Evolutionary conservation across 2,888 invertebrate genomes (phyloP).

Genomic region (Archips crataeganus): DNA sequence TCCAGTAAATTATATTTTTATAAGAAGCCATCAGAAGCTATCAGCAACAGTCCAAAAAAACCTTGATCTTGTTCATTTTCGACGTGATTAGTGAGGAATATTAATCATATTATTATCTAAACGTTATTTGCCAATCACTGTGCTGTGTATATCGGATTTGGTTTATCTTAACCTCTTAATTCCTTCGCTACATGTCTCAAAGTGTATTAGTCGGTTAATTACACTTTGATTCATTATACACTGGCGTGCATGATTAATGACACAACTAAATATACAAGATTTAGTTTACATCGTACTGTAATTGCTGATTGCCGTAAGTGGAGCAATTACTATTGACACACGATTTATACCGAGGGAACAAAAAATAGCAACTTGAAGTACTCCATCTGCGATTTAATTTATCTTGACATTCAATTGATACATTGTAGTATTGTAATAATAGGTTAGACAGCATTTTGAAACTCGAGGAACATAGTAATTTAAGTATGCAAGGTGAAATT

Average conservation of each 20-base stretch:
- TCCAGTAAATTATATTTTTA: too few species aligned
- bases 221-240: conserved; percentile 77
- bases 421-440: neutral
- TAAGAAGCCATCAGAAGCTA: too few species aligned
- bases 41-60: too few species aligned
- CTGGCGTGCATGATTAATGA: conserved; percentile 73
- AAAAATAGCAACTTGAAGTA: conserved; percentile 3
- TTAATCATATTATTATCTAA: too few species aligned
- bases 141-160: neutral
- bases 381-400: neutral
- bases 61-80: too few species aligned
- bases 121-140: too few species aligned
- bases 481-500: too few species aligned
- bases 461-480: too few species aligned
- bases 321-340: conserved; percentile 57
- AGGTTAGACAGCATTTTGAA: neutral
- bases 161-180: conserved; percentile 45
- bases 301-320: conserved; percentile 57
- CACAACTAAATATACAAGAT: conserved; percentile 64
- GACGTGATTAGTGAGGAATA: too few species aligned
- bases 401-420: neutral
- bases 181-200: conserved; percentile 66
- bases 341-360: conserved; percentile 46
- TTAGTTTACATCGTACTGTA: conserved; percentile 64
- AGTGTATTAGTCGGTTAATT: conserved; percentile 78